Conservation (phyloP, 2,113 vertebrate genomes). For the Scomber japonicus region DNA sequence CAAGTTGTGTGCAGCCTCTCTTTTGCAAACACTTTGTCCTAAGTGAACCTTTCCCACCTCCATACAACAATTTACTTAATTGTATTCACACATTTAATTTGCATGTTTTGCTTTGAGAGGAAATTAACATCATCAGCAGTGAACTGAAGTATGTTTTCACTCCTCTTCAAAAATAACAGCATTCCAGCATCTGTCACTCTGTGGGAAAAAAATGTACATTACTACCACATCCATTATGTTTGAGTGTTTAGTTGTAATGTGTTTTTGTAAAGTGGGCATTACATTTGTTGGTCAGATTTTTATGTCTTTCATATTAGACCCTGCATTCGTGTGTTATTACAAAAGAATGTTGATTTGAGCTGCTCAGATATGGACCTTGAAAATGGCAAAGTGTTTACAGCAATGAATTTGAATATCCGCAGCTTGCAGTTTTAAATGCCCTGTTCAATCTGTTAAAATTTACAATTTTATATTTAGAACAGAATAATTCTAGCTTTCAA, state of each 20-base stretch:
- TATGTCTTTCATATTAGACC: conserved; percentile 50
- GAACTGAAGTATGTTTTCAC: conserved; percentile 84
- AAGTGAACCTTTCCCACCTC: conserved; percentile 69
- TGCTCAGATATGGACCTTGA: conserved; percentile 31
- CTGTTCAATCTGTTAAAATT: not conserved
- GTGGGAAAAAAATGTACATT: conserved; percentile 69
- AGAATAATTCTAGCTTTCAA: not conserved
- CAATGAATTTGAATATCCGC: conserved; percentile 10
- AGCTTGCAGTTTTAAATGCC: not conserved
- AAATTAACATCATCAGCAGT: conserved; percentile 81
- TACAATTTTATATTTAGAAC: conserved; percentile 1
- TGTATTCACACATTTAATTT: conserved; percentile 78
- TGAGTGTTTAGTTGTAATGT: conserved; percentile 80
- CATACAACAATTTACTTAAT: conserved; percentile 74
- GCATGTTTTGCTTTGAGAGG: conserved; percentile 83
- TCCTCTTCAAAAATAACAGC: conserved; percentile 81
- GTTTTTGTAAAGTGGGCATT: conserved; percentile 77
- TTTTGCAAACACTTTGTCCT: conserved; percentile 68
- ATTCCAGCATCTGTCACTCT: conserved; percentile 71
- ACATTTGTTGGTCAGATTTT: conserved; percentile 51
- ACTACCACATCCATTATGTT: conserved; percentile 74
- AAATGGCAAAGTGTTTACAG: conserved; percentile 26
- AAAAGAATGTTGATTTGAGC: conserved; percentile 31
- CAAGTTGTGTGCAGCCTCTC: conserved; percentile 64
- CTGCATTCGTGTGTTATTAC: conserved; percentile 15